A percentile compares a stretch with the other conserved stretches of the same genome.
phyloP scores from a whole-genome alignment of 2,113 vertebrate species.

The Boulengerochromis microlepis region DNA sequence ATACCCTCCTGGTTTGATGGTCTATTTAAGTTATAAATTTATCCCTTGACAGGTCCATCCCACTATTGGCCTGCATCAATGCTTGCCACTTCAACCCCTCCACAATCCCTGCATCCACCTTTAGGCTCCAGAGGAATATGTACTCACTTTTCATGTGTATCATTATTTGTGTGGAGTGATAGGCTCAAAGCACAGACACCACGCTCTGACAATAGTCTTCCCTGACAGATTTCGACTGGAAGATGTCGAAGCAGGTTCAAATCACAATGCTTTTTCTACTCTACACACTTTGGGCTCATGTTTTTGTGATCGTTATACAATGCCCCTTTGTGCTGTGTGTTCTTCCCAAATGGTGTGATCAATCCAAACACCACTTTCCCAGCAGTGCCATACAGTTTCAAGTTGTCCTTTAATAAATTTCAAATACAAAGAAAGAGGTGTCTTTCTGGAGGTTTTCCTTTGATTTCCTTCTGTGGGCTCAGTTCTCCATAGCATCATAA shows the following conservation, averaged over 20 bases:
- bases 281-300: neutral
- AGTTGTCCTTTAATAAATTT: neutral
- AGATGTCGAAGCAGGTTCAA: neutral
- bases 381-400: neutral
- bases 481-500: neutral
- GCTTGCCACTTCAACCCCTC: neutral
- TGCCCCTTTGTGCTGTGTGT: neutral
- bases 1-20: neutral
- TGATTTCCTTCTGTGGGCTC: neutral
- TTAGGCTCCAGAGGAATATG: neutral
- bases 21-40: neutral
- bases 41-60: neutral
- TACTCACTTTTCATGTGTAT: neutral
- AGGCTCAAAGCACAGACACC: neutral
- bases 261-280: rapidly evolving
- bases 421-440: neutral
- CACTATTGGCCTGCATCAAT: neutral
- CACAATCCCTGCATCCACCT: neutral
- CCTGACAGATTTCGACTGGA: neutral
- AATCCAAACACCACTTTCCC: neutral
- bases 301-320: neutral
- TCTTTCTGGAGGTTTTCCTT: neutral
- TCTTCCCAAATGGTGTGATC: neutral
- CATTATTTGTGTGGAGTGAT: neutral
- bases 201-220: neutral